These are phyloP conservation scores for Anthoscopus minutus DNA, from an alignment of 2,113 vertebrate genomes.

Conservation along the genomic window DNA sequence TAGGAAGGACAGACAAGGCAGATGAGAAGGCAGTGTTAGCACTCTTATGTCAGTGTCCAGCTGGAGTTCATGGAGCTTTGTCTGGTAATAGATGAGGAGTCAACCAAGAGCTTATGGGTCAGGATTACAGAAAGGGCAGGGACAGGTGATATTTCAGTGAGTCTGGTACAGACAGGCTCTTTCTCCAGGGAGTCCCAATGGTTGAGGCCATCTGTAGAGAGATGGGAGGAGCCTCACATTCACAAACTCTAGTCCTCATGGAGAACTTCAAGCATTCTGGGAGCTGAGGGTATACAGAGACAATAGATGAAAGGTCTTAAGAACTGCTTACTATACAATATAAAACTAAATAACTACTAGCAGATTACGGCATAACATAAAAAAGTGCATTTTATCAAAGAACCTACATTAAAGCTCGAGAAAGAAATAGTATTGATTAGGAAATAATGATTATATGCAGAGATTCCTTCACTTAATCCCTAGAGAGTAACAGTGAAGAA, in stretches of 20 bases:
- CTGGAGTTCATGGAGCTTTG: not conserved
- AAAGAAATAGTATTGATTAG: not conserved
- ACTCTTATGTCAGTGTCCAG: not conserved
- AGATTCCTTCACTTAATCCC: not conserved
- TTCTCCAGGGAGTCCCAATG: not conserved
- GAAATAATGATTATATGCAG: not conserved
- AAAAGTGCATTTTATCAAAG: not conserved
- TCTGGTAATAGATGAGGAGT: not conserved
- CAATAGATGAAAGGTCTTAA: not conserved
- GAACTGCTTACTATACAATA: not conserved
- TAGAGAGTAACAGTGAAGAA: accelerated
- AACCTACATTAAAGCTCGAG: not conserved
- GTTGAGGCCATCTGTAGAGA: not conserved
- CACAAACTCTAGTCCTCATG: not conserved
- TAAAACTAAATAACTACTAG: not conserved
- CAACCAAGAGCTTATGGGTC: not conserved
- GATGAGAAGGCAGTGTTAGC: not conserved
- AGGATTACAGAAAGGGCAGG: not conserved
- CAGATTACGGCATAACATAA: not conserved
- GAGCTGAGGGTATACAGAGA: not conserved
- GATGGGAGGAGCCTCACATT: not conserved
- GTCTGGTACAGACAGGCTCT: not conserved
- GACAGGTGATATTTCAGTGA: not conserved
- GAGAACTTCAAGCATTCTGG: not conserved
- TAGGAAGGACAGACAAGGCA: not conserved